Conservation (phyloP, 2,888 invertebrate species). For the Falcaria lacertinaria region DNA sequence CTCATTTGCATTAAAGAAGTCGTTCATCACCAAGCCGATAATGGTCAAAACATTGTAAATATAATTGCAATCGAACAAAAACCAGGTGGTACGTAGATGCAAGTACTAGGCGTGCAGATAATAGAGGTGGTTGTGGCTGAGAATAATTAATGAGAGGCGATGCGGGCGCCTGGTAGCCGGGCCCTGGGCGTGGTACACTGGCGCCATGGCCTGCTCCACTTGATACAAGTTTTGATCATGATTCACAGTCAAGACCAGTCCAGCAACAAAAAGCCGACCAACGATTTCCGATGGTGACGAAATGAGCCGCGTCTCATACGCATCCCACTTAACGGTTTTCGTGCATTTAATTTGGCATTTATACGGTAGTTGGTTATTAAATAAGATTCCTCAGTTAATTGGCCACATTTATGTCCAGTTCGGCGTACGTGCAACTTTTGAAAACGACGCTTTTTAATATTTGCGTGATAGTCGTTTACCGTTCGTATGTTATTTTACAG, state of each 20-base stretch:
- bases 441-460: constrained; percentile 47
- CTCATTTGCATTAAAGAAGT: neutral
- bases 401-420: constrained; percentile 53
- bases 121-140: constrained; percentile 46
- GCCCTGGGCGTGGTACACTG: constrained; percentile 60
- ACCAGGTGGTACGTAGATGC: constrained; percentile 40
- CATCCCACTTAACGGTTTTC: constrained; percentile 68
- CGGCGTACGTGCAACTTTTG: constrained; percentile 42
- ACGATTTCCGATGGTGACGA: constrained; percentile 59
- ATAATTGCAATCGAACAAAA: constrained; percentile 28
- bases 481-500: constrained; percentile 41
- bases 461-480: constrained; percentile 36
- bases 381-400: constrained; percentile 66
- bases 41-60: constrained; percentile 3
- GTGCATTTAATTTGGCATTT: constrained; percentile 64
- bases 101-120: constrained; percentile 37
- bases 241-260: constrained; percentile 47
- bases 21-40: neutral
- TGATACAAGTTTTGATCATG: constrained; percentile 47
- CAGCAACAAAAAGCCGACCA: constrained; percentile 51
- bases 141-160: constrained; percentile 60
- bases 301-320: constrained; percentile 50
- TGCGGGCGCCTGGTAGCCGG: constrained; percentile 44
- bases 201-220: constrained; percentile 61
- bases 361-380: constrained; percentile 70